Conservation (phyloP, 1,140 invertebrate species). For the Vanessa tameamea region DNA sequence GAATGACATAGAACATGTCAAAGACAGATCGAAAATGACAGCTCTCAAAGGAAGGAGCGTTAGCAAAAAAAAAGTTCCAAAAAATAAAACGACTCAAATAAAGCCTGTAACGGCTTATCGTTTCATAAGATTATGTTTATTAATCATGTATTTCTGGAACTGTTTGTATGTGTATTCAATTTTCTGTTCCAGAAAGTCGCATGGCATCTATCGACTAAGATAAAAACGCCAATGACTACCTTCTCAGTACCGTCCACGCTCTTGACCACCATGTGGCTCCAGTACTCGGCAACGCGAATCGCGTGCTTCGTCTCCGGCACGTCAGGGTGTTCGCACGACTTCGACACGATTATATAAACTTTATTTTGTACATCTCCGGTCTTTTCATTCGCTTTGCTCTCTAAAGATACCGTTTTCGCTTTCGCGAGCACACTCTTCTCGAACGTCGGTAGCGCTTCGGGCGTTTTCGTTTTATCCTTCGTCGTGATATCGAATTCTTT, state of each 20-base stretch:
- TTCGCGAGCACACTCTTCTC: slow-evolving; percentile 54
- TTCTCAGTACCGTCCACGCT: slow-evolving; percentile 83
- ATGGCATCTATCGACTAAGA: too few species aligned
- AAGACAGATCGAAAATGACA: too few species aligned
- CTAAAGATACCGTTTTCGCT: slow-evolving; percentile 54
- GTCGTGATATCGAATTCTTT: slow-evolving; percentile 65
- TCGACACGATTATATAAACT: slow-evolving; percentile 82
- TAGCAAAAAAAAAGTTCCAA: too few species aligned
- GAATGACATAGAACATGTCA: too few species aligned
- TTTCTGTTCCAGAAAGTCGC: too few species aligned
- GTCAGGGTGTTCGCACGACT: slow-evolving; percentile 83
- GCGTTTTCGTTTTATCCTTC: background rate
- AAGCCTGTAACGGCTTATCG: too few species aligned
- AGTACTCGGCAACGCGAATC: slow-evolving; percentile 88
- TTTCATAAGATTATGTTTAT: too few species aligned
- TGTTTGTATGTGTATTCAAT: too few species aligned
- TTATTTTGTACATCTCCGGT: slow-evolving; percentile 41
- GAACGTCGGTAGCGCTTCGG: slow-evolving; percentile 2
- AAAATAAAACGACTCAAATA: too few species aligned
- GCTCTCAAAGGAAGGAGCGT: too few species aligned
- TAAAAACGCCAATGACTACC: slow-evolving; percentile 58
- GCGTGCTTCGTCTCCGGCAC: slow-evolving; percentile 82
- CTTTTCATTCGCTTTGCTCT: slow-evolving; percentile 32
- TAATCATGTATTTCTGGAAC: too few species aligned
- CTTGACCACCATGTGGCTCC: slow-evolving; percentile 93